These are phyloP conservation scores for Nycticryphes semicollaris DNA, from an alignment of 2,113 vertebrate genomes.

Conservation along the genomic window DNA sequence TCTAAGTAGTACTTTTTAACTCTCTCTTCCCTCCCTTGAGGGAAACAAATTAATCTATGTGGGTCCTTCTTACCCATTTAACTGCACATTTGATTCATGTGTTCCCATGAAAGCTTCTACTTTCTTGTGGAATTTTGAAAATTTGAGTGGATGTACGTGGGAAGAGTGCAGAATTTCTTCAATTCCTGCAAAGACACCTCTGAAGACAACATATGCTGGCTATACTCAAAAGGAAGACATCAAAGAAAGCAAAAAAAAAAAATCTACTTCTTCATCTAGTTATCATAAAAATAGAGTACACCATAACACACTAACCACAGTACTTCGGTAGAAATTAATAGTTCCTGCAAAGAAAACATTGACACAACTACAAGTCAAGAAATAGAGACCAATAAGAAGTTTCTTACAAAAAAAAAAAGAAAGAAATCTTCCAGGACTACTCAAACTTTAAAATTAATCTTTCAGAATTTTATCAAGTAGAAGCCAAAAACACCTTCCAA, in stretches of 20 bases:
- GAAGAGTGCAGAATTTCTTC: conserved; percentile 33
- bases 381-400: background rate
- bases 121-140: conserved; percentile 34
- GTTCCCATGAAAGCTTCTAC: background rate
- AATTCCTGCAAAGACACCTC: background rate
- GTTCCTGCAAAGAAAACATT: background rate
- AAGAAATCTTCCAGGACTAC: background rate
- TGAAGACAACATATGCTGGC: background rate
- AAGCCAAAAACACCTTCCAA: background rate
- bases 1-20: background rate
- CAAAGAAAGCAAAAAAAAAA: background rate
- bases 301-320: background rate
- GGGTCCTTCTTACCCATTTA: background rate
- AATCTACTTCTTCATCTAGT: background rate
- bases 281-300: conserved; percentile 17
- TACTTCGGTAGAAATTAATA: background rate
- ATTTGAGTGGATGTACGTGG: conserved; percentile 41
- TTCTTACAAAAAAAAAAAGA: background rate
- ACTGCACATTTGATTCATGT: background rate
- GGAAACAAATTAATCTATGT: background rate
- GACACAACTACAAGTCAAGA: background rate
- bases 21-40: background rate
- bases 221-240: background rate
- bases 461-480: background rate
- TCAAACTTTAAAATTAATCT: background rate